A percentile compares a stretch with the other conserved stretches of the same genome.
Conservation (phyloP, 1,140 invertebrate species). For the Conus ventricosus region DNA sequence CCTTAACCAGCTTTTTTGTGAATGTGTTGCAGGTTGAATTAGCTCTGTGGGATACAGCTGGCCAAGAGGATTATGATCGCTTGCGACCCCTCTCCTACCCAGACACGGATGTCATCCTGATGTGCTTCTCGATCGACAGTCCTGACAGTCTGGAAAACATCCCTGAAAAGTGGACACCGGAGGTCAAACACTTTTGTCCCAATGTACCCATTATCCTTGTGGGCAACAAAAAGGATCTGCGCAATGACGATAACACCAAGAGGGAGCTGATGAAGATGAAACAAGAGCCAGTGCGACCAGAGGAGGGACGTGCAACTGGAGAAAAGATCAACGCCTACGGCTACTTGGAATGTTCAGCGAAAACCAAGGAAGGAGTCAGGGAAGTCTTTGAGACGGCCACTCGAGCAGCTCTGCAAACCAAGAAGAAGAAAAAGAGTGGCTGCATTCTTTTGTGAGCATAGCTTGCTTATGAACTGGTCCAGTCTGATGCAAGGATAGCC, state of each 20-base stretch:
- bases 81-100: conserved; percentile 96
- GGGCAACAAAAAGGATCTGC: conserved; percentile 80
- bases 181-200: conserved; percentile 75
- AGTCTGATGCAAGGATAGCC: not conserved
- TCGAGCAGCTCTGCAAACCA: conserved; percentile 95
- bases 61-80: conserved; percentile 97
- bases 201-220: conserved; percentile 76
- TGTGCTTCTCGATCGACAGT: conserved; percentile 73
- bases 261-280: conserved; percentile 99
- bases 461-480: not conserved
- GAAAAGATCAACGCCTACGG: conserved; percentile 99
- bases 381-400: conserved; percentile 99
- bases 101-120: conserved; percentile 86
- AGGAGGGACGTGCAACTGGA: conserved; percentile 97
- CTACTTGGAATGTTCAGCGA: conserved; percentile 99
- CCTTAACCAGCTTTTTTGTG: not conserved
- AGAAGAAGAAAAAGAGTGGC: conserved; percentile 67
- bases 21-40: conserved; percentile 83
- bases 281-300: conserved; percentile 98
- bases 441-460: conserved; percentile 57
- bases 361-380: conserved; percentile 99
- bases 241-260: conserved; percentile 97
- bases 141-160: conserved; percentile 73
- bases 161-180: conserved; percentile 74
- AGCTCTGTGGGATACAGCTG: conserved; percentile 98